A percentile compares a stretch with the other conserved stretches of the same genome.
These are phyloP conservation scores for Nerophis ophidion DNA, from an alignment of 2,113 vertebrate genomes.

Conservation along the genomic window DNA sequence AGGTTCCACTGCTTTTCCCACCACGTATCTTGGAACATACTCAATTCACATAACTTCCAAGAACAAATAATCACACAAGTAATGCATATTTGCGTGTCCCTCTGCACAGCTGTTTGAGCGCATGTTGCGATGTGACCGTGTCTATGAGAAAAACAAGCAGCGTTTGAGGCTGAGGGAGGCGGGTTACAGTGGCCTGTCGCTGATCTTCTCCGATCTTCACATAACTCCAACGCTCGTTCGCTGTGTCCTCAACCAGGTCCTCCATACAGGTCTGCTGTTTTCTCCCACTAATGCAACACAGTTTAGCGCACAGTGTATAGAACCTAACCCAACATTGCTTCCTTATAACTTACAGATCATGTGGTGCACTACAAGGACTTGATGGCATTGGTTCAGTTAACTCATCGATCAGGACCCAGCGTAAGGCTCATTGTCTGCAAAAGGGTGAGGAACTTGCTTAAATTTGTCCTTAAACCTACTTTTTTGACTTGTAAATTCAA, in stretches of 20 bases:
- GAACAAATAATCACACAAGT: not conserved
- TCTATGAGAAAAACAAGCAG: conserved; percentile 93
- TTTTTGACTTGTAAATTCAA: not conserved
- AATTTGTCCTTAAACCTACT: not conserved
- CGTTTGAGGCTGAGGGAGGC: conserved; percentile 87
- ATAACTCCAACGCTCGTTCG: conserved; percentile 81
- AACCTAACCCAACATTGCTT: not conserved
- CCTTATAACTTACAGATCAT: conserved; percentile 70
- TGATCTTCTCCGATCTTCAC: conserved; percentile 83
- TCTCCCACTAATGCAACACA: too few species aligned
- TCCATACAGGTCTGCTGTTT: conserved; percentile 78
- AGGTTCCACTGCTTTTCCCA: too few species aligned
- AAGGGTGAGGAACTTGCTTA: conserved; percentile 78
- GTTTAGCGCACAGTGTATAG: too few species aligned
- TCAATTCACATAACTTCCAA: not conserved
- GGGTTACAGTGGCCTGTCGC: conserved; percentile 86
- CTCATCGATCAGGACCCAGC: conserved; percentile 77
- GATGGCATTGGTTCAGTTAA: conserved; percentile 86
- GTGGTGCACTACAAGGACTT: conserved; percentile 91
- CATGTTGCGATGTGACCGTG: conserved; percentile 92
- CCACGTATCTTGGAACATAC: not conserved
- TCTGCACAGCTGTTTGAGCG: conserved; percentile 82
- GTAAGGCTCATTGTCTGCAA: conserved; percentile 87
- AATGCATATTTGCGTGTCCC: not conserved
- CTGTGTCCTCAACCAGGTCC: conserved; percentile 87